Evolutionary conservation across 2,888 invertebrate species (phyloP).

Genomic region (Spodoptera littoralis): DNA sequence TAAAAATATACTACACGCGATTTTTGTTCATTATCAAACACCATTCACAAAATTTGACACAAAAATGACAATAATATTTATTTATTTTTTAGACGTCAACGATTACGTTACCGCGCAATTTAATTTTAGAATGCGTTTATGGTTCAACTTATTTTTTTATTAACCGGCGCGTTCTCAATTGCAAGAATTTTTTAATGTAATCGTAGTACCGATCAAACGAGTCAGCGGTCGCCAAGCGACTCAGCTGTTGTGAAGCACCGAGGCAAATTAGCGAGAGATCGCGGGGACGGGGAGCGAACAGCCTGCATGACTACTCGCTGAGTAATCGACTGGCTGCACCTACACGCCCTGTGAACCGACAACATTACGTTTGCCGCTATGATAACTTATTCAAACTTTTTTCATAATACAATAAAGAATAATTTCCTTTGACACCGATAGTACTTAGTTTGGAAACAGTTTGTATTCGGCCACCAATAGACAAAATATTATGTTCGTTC

Average conservation of each 20-base stretch:
- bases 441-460: conserved; percentile 20
- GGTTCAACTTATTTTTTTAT: conserved; percentile 30
- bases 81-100: conserved; percentile 23
- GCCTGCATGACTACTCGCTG: conserved; percentile 82
- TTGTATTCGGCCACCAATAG: conserved; percentile 35
- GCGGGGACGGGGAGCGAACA: conserved; percentile 66
- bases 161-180: conserved; percentile 42
- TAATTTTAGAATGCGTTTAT: conserved; percentile 40
- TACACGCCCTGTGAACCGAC: conserved; percentile 71
- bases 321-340: conserved; percentile 81
- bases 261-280: conserved; percentile 70
- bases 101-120: conserved; percentile 45
- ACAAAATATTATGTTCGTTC: conserved; percentile 48
- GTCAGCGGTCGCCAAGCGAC: conserved; percentile 80
- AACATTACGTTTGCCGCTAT: conserved; percentile 42
- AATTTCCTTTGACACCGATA: conserved; percentile 22
- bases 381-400: conserved; percentile 33
- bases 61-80: conserved; percentile 55
- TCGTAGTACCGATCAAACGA: conserved; percentile 79
- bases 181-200: conserved; percentile 30
- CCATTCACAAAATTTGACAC: conserved; percentile 80
- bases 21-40: conserved; percentile 70
- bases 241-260: conserved; percentile 69
- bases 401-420: conserved; percentile 26
- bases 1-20: conserved; percentile 67